Evolutionary conservation across 2,113 vertebrate species (phyloP), one percentile per base, ranked within the genome.

Genomic region (Vulpes vulpes): DNA sequence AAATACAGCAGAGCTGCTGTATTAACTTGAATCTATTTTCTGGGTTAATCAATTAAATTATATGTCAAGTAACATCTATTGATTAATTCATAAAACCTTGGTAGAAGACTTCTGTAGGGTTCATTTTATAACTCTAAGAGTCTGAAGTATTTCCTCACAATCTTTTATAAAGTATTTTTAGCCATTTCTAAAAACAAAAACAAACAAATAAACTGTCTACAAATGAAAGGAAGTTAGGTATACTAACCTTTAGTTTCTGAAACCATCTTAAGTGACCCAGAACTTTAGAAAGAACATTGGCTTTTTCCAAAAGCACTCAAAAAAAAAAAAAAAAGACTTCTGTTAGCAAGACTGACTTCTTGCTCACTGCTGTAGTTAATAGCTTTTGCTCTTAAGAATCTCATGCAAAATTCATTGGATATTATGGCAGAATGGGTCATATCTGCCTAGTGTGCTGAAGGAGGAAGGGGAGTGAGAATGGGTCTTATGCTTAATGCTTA

Each of bases 401-500:
- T 97, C 97, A 98, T 97, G 95, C 22, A 98, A 96, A 95, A 96
- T 96, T 97, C 86, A 98, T 91, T 60, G 49, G 8, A 3, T 93
- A n/a, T 97, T 76, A 79, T 76, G 95, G 91, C 38, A 96, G 94
- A 91, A 94, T 74, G 35, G 59, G 78, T 95, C 25, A 38, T 30
- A 93, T 92, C 79, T 83, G 23, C 19, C 73, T 49, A 38, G 84
- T 84, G 25, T 87, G 59, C 22, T 82, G 10, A 86, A 83, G 16
- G 2, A 83, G 25, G 8, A 59, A 89, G 17, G 7, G 3, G 25
- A 87, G 60, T 74, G 78, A 97, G 76, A 93, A 73, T 80, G 5
- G n/a, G 51, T 17, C 20, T 71, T n/a, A 27, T 19, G 25, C 8
- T 85, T 97, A 96, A 96, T 89, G 82, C 3, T 92, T 86, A 73